Conservation (phyloP, 2,888 invertebrate genomes). For the Drosophila mayaguana region DNA sequence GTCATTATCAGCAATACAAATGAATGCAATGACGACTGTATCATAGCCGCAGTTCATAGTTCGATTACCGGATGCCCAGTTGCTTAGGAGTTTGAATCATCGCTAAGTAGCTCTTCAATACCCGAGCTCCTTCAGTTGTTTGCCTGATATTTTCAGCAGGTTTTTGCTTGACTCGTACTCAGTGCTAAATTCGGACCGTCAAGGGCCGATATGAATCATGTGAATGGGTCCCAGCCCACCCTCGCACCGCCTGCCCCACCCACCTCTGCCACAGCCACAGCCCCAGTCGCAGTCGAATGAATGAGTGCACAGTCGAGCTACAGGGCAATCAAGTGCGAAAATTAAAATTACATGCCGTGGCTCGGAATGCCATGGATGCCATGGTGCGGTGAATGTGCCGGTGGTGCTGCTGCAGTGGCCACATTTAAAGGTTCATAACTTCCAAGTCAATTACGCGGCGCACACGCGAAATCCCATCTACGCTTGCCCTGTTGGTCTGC, state of each 20-base stretch:
- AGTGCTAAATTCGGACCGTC: conserved; percentile 4
- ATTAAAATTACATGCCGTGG: conserved; percentile 74
- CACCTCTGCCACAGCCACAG: neutral
- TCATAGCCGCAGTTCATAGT: neutral
- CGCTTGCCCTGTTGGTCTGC: conserved; percentile 41
- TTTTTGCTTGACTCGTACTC: neutral
- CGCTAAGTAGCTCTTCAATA: neutral
- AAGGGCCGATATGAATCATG: conserved; percentile 38
- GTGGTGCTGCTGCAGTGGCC: conserved; percentile 53
- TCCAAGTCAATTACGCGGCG: conserved; percentile 80
- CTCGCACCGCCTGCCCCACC: neutral
- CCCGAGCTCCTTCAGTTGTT: neutral
- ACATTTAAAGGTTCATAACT: conserved; percentile 82
- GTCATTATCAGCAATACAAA: too few species aligned
- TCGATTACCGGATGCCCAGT: neutral
- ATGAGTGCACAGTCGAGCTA: conserved; percentile 44
- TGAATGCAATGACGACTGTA: too few species aligned
- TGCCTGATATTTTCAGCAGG: conserved; percentile 18
- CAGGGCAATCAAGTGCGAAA: conserved; percentile 81
- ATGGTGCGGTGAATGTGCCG: conserved; percentile 10
- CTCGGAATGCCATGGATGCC: conserved; percentile 21
- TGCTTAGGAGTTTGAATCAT: neutral
- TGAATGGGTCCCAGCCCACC: conserved; percentile 41
- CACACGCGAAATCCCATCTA: conserved; percentile 54
- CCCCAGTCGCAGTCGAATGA: conserved; percentile 42